These are phyloP conservation scores for Andrena bicolor DNA, from an alignment of 2,888 invertebrate genomes.

Conservation along the genomic window DNA sequence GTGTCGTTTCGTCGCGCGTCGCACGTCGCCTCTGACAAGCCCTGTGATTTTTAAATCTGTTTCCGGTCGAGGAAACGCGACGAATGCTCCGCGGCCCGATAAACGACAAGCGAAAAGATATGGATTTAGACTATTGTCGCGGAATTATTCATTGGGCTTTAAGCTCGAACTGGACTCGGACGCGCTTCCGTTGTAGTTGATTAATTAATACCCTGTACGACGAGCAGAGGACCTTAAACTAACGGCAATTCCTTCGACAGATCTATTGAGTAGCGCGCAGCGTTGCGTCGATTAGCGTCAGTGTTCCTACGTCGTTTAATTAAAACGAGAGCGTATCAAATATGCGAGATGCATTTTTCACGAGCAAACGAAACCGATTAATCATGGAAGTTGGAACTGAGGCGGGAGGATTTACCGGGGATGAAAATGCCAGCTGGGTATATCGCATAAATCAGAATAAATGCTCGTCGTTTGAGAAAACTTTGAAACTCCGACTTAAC, in stretches of 20 bases:
- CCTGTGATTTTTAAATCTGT: neutral
- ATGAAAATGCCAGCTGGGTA: neutral
- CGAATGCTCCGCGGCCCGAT: neutral
- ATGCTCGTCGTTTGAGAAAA: conserved; percentile 14
- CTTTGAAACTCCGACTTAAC: conserved; percentile 4
- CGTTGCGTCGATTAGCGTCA: no score
- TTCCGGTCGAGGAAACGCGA: neutral
- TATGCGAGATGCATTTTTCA: no score
- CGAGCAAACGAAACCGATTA: neutral
- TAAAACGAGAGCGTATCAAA: no score
- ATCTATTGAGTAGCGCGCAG: neutral
- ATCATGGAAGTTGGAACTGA: neutral
- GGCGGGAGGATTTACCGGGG: neutral
- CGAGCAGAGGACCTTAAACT: conserved; percentile 30
- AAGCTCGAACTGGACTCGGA: conserved; percentile 40
- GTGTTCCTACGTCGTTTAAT: no score
- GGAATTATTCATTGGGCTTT: conserved; percentile 15
- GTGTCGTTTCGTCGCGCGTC: conserved; percentile 19
- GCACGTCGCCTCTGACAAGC: neutral
- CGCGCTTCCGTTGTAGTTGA: conserved; percentile 25
- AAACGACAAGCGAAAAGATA: conserved; percentile 12
- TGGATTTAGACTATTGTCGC: conserved; percentile 34
- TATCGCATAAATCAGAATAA: neutral
- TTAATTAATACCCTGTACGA: conserved; percentile 60
- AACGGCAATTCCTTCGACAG: conserved; percentile 48